A percentile compares a stretch with the other conserved stretches of the same genome.
Evolutionary conservation across 2,113 vertebrate genomes (phyloP).

Genomic region (Aldabrachelys gigantea): DNA sequence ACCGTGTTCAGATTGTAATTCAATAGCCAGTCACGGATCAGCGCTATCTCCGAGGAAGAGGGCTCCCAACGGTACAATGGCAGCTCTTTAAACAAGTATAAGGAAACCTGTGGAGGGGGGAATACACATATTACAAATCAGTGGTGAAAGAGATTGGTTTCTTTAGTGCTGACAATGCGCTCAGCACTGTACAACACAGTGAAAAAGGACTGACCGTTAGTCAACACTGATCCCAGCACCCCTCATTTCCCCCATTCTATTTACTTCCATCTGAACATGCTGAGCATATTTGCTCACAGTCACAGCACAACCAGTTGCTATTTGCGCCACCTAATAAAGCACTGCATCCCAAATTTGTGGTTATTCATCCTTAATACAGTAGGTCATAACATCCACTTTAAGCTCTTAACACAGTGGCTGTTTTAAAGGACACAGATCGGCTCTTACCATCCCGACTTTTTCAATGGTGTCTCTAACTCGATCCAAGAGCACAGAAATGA

Average conservation of each 20-base stretch:
- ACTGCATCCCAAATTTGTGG: neutral
- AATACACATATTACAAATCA: neutral
- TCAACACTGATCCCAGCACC: accelerated
- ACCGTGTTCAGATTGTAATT: conserved; percentile 87
- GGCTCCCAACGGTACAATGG: conserved; percentile 91
- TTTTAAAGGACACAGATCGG: accelerated
- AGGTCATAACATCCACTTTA: neutral
- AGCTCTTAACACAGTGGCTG: neutral
- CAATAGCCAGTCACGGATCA: conserved; percentile 92
- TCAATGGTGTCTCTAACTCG: conserved; percentile 91
- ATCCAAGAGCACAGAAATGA: conserved; percentile 90
- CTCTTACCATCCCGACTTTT: conserved; percentile 93
- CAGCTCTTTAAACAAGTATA: conserved; percentile 97
- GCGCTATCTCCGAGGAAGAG: conserved; percentile 81
- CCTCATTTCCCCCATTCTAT: neutral
- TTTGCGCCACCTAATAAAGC: neutral
- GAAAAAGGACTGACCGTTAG: accelerated
- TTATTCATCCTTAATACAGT: neutral
- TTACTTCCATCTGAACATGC: accelerated
- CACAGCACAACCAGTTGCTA: neutral
- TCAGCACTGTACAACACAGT: neutral
- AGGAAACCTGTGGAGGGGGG: conserved; percentile 84
- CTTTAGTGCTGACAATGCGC: neutral
- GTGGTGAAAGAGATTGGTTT: neutral
- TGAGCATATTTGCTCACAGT: neutral